Percentiles rank a stretch among this genome's conserved stretches.
Evolutionary conservation across 2,113 vertebrate genomes (phyloP).

Genomic region (Pomatostomus ruficeps): DNA sequence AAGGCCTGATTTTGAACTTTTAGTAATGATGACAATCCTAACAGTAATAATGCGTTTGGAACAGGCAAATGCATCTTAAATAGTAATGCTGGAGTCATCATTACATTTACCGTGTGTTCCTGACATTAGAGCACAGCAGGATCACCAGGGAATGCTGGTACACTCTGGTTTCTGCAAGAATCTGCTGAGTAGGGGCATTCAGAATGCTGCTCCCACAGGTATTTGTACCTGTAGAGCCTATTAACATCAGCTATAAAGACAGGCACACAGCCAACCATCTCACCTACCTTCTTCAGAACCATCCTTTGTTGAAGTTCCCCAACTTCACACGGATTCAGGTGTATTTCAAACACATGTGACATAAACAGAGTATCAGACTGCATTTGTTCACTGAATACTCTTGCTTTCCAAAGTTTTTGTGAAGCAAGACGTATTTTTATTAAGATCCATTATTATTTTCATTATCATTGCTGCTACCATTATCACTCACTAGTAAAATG

Average conservation of each 20-base stretch:
- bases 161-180: neutral
- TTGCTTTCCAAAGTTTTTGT: neutral
- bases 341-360: neutral
- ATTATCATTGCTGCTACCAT: neutral
- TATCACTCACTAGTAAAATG: neutral
- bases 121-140: neutral
- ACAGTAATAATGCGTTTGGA: neutral
- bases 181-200: neutral
- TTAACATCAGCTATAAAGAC: neutral
- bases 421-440: neutral
- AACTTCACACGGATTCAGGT: neutral
- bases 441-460: neutral
- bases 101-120: neutral
- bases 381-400: neutral
- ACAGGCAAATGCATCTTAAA: neutral
- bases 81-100: neutral
- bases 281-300: neutral
- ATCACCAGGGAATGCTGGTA: neutral
- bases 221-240: neutral
- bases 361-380: neutral
- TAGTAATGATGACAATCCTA: neutral
- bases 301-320: neutral
- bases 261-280: neutral
- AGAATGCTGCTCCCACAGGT: neutral
- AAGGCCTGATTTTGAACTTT: neutral